Evolutionary conservation across 35 echinoderm and acorn worm species (phyloP).

Genomic region (Ptychodera flava): DNA sequence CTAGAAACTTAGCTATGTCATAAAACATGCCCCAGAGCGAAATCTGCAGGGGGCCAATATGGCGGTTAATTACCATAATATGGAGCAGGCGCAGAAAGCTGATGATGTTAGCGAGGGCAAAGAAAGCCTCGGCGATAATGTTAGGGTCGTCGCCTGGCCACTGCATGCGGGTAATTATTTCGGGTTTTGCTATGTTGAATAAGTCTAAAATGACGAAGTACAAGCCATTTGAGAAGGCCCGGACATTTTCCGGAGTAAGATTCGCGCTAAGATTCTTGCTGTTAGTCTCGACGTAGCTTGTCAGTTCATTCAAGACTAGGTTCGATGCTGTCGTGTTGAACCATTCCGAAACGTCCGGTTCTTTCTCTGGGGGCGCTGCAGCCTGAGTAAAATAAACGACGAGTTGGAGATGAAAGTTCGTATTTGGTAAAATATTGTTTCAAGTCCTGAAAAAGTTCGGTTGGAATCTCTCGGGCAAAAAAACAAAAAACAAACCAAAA

Average conservation of each 20-base stretch:
- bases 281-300: too few relatives aligned
- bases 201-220: too few relatives aligned
- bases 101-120: constrained; percentile 8
- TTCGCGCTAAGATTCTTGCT: too few relatives aligned
- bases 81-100: constrained; percentile 7
- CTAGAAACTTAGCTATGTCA: background rate
- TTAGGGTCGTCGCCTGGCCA: constrained; percentile 8
- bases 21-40: background rate
- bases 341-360: background rate
- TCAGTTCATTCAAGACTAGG: background rate
- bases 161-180: background rate
- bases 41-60: constrained; percentile 3
- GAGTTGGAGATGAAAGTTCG: too few relatives aligned
- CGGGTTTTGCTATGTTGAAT: background rate
- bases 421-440: too few relatives aligned
- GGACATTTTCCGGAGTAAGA: too few relatives aligned
- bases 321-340: background rate
- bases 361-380: too few relatives aligned
- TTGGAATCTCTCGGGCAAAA: too few relatives aligned
- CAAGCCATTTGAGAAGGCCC: too few relatives aligned
- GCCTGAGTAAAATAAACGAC: too few relatives aligned
- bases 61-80: background rate
- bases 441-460: too few relatives aligned
- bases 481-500: too few relatives aligned
- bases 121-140: constrained; percentile 3